Evolutionary conservation across 2,888 invertebrate species (phyloP).

Genomic region (Ophioninae sp.): DNA sequence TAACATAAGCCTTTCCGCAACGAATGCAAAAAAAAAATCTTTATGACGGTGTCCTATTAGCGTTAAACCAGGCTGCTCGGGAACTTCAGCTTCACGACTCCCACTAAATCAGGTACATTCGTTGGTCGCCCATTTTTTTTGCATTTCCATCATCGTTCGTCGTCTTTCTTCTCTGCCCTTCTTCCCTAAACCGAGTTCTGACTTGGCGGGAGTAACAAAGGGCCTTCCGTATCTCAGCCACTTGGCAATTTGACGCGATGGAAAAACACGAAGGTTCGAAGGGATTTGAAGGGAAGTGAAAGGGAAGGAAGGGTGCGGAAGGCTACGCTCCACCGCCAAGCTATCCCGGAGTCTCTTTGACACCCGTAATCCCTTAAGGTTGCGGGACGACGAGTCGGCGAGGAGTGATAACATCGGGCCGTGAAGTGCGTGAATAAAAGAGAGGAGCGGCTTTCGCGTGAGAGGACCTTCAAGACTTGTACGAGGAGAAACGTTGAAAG

Average conservation of each 20-base stretch:
- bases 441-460: conserved; percentile 28
- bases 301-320: conserved; percentile 18
- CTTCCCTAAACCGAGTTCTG: background rate
- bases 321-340: conserved; percentile 21
- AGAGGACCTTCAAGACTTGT: conserved; percentile 43
- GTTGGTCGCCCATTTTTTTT: conserved; percentile 3
- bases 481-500: conserved; percentile 15
- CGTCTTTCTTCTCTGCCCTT: background rate
- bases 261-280: conserved; percentile 43
- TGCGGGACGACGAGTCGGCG: conserved; percentile 36
- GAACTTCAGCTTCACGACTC: background rate
- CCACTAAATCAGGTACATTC: conserved; percentile 20
- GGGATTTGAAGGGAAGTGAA: too few species aligned
- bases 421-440: conserved; percentile 46
- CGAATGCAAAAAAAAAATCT: background rate
- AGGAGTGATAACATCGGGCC: conserved; percentile 54
- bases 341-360: conserved; percentile 46
- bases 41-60: conserved; percentile 20
- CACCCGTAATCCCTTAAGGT: conserved; percentile 59
- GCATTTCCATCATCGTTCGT: conserved; percentile 7
- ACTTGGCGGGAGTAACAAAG: conserved; percentile 10
- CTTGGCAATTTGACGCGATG: conserved; percentile 52
- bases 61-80: background rate
- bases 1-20: conserved; percentile 7
- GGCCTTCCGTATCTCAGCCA: conserved; percentile 30